Evolutionary conservation across 2,888 invertebrate genomes (phyloP), one percentile per base, ranked within the genome.

Genomic region (Julus scandinavius): DNA sequence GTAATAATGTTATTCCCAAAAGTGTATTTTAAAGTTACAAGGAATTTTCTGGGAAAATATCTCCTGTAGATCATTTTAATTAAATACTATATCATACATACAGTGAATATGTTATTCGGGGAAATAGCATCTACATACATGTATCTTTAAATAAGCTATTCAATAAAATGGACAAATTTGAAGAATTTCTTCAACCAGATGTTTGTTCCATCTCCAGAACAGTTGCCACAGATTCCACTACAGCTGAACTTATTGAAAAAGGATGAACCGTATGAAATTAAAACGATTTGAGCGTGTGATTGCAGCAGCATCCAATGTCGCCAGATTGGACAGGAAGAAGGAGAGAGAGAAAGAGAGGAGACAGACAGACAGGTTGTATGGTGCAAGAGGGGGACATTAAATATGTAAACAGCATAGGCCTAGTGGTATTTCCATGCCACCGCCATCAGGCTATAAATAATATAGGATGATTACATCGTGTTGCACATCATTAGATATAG

Each of bases 381-480:
- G 80, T 29, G 38, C 80, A 80, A 38, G 80, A 80, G 80, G 80
- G 80, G 80, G 80, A 80, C 80, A 80, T 80, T 80, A 80, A 80
- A 80, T 80, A 80, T 80, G 80, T 80, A 80, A 80, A 80, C 80
- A 80, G 80, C 80, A 38, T 80, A 80, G 20, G 80, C 80, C 80
- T 80, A 80, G 80, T 38, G 80, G 80, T 80, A 80, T 80, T 80
- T 80, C 80, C 38, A 80, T 80, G 80, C 80, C 80, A 80, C 80
- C 80, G 13, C 80, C 80, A 80, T 80, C 80, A 80, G 80, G 80
- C 80, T 80, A 80, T 80, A 80, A 80, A 80, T 80, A 80, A 80
- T 80, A 80, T 80, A 80, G 80, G 80, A 80, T 80, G 80, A 80
- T 80, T 80, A 80, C 80, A 80, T 80, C 80, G 80, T 80, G 80